A percentile compares a stretch with the other conserved stretches of the same genome.
Evolutionary conservation across 2,113 vertebrate species (phyloP).

Genomic region (Mobula birostris): DNA sequence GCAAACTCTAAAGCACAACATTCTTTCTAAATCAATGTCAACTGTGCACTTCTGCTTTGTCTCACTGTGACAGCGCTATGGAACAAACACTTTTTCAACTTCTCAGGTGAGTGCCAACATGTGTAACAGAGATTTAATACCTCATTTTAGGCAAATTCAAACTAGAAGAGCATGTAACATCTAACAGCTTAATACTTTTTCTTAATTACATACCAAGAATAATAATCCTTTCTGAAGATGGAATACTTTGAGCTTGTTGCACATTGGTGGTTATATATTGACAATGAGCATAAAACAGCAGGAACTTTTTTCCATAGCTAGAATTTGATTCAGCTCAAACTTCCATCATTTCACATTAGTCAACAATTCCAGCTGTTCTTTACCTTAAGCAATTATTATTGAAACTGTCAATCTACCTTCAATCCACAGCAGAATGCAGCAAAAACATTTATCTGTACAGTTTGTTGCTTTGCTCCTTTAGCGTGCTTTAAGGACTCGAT

Average conservation of each 20-base stretch:
- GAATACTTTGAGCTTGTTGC: background rate
- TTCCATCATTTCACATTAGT: background rate
- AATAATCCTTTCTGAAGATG: background rate
- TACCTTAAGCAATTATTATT: background rate
- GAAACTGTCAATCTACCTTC: constrained; percentile 60
- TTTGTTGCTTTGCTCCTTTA: constrained; percentile 76
- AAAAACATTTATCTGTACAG: constrained; percentile 67
- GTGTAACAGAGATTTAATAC: background rate
- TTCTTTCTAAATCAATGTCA: background rate
- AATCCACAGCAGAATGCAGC: constrained; percentile 76
- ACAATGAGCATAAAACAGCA: background rate
- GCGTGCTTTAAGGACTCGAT: constrained; percentile 69
- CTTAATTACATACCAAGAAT: background rate
- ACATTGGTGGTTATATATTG: background rate
- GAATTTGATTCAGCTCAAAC: background rate
- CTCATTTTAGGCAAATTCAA: background rate
- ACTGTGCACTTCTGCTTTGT: background rate
- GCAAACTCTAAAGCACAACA: background rate
- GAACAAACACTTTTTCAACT: background rate
- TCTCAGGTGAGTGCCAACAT: background rate
- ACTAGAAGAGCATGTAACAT: background rate
- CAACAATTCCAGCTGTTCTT: background rate
- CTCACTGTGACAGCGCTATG: background rate
- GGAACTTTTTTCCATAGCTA: background rate
- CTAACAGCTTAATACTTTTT: background rate